These are phyloP conservation scores for Seira ritae DNA, from an alignment of 2,888 invertebrate species.

Conservation along the genomic window DNA sequence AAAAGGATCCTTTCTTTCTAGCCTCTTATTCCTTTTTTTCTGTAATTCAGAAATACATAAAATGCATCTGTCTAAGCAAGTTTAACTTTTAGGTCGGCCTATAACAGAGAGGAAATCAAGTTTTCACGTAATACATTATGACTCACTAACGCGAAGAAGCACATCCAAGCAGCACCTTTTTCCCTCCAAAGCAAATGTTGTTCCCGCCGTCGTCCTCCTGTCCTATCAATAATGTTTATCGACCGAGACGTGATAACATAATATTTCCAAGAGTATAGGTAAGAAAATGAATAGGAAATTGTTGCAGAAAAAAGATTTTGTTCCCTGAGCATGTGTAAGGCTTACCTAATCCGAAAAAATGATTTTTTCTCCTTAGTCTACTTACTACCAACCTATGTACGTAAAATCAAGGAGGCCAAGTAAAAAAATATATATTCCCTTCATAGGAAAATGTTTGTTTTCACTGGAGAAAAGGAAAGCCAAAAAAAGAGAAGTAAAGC, in stretches of 20 bases:
- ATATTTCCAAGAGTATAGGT: conserved; percentile 10
- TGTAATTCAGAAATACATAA: conserved; percentile 41
- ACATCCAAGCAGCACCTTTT: conserved; percentile 10
- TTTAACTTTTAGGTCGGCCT: background rate
- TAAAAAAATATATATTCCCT: background rate
- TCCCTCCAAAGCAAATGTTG: background rate
- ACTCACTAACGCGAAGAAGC: conserved; percentile 15
- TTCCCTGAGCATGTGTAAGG: background rate
- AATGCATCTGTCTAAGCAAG: conserved; percentile 46
- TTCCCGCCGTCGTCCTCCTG: conserved; percentile 6
- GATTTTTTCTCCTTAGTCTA: background rate
- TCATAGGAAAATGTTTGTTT: conserved; percentile 12
- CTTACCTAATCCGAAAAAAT: conserved; percentile 9
- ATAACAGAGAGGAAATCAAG: background rate
- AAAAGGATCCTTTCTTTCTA: conserved; percentile 9
- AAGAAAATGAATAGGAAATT: conserved; percentile 19
- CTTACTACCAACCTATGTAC: background rate
- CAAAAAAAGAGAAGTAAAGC: conserved; percentile 9
- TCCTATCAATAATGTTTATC: conserved; percentile 24
- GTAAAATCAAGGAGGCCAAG: background rate
- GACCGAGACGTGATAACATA: conserved; percentile 23
- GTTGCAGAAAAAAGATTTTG: conserved; percentile 11
- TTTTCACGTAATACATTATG: conserved; percentile 20
- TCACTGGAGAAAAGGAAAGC: background rate
- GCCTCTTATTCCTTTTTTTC: conserved; percentile 13